Evolutionary conservation across 1,140 invertebrate genomes (phyloP).

Genomic region (Conopomorpha cramerella): DNA sequence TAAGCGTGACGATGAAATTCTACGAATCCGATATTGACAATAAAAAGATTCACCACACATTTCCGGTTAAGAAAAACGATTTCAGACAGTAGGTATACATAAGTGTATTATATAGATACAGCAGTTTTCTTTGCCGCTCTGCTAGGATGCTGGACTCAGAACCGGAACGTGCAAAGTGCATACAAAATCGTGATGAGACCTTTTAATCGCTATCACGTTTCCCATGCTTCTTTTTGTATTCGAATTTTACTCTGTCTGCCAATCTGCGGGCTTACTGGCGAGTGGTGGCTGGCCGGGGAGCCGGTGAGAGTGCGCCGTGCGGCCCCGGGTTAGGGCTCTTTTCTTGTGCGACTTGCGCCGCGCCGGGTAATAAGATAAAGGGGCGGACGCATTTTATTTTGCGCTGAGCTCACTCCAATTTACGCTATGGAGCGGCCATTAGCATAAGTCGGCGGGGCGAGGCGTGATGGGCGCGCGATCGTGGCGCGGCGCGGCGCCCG

Average conservation of each 20-base stretch:
- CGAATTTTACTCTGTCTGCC: constrained; percentile 42
- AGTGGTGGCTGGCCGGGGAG: no score
- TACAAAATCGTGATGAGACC: constrained; percentile 59
- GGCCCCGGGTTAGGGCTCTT: neutral
- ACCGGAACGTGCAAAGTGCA: constrained; percentile 41
- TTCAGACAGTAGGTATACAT: no score
- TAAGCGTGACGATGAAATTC: no score
- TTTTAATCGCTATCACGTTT: constrained; percentile 60
- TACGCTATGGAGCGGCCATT: constrained; percentile 48
- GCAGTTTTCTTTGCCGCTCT: no score
- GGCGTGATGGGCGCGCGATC: constrained; percentile 21
- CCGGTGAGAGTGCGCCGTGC: no score
- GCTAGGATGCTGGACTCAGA: neutral
- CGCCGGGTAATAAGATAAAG: constrained; percentile 55
- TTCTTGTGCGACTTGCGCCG: constrained; percentile 3
- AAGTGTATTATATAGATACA: no score
- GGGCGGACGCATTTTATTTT: constrained; percentile 51
- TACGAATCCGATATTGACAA: no score
- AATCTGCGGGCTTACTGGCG: constrained; percentile 34
- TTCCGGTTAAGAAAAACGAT: no score
- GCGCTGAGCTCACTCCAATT: constrained; percentile 50
- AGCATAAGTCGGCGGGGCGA: constrained; percentile 49
- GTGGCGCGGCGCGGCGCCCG: constrained; percentile 9
- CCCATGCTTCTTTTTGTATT: constrained; percentile 53
- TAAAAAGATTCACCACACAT: no score